Percentiles rank a stretch among this genome's conserved stretches.
phyloP scores from a whole-genome alignment of 2,797 vertebrate species.

The Falco peregrinus region DNA sequence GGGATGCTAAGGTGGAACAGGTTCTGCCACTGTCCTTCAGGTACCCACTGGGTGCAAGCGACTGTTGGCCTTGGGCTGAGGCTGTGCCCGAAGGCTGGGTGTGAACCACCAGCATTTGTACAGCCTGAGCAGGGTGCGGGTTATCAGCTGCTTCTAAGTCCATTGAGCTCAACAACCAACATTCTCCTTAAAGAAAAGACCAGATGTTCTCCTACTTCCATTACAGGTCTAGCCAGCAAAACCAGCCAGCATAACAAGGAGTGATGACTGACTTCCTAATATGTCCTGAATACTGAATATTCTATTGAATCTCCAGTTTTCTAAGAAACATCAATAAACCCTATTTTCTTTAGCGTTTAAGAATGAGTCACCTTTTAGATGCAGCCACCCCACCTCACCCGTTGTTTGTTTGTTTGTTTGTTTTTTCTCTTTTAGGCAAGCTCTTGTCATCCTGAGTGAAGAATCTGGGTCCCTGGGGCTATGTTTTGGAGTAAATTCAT shows the following conservation, averaged over 20 bases:
- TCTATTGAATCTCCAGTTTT: not conserved
- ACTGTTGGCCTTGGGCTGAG: not conserved
- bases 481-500: constrained; percentile 12
- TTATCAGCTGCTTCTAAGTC: not conserved
- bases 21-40: not conserved
- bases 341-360: not conserved
- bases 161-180: not conserved
- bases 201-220: not conserved
- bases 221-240: not conserved
- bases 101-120: not conserved
- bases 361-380: not conserved
- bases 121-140: too few species aligned
- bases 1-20: not conserved
- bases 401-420: too few species aligned
- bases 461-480: not conserved
- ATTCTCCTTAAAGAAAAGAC: not conserved
- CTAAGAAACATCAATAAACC: not conserved
- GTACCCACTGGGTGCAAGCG: not conserved
- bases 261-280: not conserved
- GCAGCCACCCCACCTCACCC: not conserved
- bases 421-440: not conserved
- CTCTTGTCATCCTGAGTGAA: not conserved
- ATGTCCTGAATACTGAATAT: not conserved
- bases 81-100: not conserved
- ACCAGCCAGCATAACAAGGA: not conserved